These are phyloP conservation scores for Endotricha flammealis DNA, from an alignment of 2,888 invertebrate genomes.

Conservation along the genomic window DNA sequence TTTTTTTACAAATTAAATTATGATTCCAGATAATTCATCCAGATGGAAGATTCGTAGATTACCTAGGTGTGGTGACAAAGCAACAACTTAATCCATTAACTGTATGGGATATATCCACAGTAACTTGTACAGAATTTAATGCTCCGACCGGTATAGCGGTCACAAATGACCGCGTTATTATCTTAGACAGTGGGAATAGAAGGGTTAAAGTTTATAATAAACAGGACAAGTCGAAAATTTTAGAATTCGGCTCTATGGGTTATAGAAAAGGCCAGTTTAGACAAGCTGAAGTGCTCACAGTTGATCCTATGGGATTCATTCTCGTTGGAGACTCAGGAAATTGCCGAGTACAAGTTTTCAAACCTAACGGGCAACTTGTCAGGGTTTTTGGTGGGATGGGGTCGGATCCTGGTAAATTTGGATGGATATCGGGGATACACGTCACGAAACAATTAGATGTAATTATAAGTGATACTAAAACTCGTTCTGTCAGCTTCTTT, in stretches of 20 bases:
- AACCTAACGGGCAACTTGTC: conserved; percentile 82
- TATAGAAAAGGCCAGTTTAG: conserved; percentile 83
- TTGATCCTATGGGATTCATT: conserved; percentile 85
- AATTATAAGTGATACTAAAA: conserved; percentile 80
- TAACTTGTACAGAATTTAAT: conserved; percentile 78
- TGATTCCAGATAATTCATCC: conserved; percentile 65
- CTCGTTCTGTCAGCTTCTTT: conserved; percentile 66
- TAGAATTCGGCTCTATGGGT: conserved; percentile 83
- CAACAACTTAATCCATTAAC: conserved; percentile 41
- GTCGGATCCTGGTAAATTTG: conserved; percentile 71
- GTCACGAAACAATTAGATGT: conserved; percentile 80
- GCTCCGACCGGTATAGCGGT: conserved; percentile 85
- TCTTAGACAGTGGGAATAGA: conserved; percentile 86
- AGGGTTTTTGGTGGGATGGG: conserved; percentile 80
- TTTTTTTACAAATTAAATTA: conserved; percentile 3
- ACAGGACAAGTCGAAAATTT: conserved; percentile 70
- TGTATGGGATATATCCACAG: conserved; percentile 52
- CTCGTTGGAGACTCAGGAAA: conserved; percentile 89
- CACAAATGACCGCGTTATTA: conserved; percentile 66
- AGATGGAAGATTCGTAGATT: conserved; percentile 79
- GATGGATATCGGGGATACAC: conserved; percentile 84
- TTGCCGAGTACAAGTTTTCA: conserved; percentile 85
- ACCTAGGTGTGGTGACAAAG: conserved; percentile 75
- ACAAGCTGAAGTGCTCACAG: conserved; percentile 84
- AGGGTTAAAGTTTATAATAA: conserved; percentile 80